Percentiles rank a stretch among this genome's conserved stretches.
Evolutionary conservation across 2,797 vertebrate genomes (phyloP).

Genomic region (Podargus strigoides): DNA sequence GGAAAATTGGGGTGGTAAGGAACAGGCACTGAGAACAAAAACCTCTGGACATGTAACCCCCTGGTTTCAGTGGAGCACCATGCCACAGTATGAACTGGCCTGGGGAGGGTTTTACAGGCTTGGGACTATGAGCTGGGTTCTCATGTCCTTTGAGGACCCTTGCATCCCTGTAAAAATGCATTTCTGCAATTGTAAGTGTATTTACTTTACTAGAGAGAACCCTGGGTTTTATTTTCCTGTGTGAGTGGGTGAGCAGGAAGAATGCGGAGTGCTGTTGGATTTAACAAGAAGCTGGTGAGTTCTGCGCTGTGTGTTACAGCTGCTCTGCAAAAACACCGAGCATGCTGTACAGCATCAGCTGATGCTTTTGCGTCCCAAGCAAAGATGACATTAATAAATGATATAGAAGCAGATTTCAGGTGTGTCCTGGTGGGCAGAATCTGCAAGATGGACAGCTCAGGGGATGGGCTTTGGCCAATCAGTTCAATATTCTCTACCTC

Average conservation of each 20-base stretch:
- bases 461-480: neutral
- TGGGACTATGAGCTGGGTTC: neutral
- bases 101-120: neutral
- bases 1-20: no score
- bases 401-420: neutral
- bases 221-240: neutral
- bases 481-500: neutral
- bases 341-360: fast-evolving
- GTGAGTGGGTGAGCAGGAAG: neutral
- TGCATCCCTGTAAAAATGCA: no score
- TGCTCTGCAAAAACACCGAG: neutral
- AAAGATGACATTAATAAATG: neutral
- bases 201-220: no score
- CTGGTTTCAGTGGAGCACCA: neutral
- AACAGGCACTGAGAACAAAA: no score
- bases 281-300: no score
- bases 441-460: neutral
- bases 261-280: fast-evolving
- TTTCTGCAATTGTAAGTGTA: neutral
- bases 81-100: neutral
- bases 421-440: neutral
- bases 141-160: no score
- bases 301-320: neutral
- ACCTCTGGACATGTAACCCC: fast-evolving
- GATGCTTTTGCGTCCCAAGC: neutral